Evolutionary conservation across 2,888 invertebrate species (phyloP), one percentile per base, ranked within the genome.

Genomic region (Marronus borbonicus): DNA sequence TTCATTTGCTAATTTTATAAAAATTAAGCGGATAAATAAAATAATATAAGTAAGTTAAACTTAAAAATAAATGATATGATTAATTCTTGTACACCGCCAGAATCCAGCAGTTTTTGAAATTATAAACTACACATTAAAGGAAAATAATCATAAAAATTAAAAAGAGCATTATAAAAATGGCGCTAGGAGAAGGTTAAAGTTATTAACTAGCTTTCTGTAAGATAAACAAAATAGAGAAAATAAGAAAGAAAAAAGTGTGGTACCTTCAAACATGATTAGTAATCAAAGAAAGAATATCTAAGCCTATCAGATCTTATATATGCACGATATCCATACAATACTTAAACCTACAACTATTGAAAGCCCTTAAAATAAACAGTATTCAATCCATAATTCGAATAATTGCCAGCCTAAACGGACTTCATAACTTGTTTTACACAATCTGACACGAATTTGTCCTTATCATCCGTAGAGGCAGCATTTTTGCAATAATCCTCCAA

Each of bases 401-500:
- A 44, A 44, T 44, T 44, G 44, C 44, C 44, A 36, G 3, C 20
- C 44, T 78, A 79, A 75, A 79, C 55, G 20, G 79, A 79, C 14
- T 75, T 79, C 84, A 92, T 92, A 70, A 92, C 92, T 89, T 92
- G 91, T 83, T 91, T 90, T 82, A 92, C 91, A 85, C 92, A 92
- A 83, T 92, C 91, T 1, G 92, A 91, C 77, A 92, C 91, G 85
- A 92, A 93, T 82, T 90, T 91, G 58, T 91, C 91, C 81, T 90
- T 90, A 66, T 79, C 79, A 52, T 81, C 80, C 72, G 86, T 85
- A 80, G 83, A 85, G 65, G 85, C 84, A 49, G 85, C 80, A 64
- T 84, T 84, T 74, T 84, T 85, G 28, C 88, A 81, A 44, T 86
- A 85, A 69, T 83, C 81, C 82, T 94, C 91, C 28, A 94, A 89